Percentiles rank a stretch among this genome's conserved stretches.
Conservation (phyloP, 1,140 invertebrate species). For the Aporrectodea caliginosa region DNA sequence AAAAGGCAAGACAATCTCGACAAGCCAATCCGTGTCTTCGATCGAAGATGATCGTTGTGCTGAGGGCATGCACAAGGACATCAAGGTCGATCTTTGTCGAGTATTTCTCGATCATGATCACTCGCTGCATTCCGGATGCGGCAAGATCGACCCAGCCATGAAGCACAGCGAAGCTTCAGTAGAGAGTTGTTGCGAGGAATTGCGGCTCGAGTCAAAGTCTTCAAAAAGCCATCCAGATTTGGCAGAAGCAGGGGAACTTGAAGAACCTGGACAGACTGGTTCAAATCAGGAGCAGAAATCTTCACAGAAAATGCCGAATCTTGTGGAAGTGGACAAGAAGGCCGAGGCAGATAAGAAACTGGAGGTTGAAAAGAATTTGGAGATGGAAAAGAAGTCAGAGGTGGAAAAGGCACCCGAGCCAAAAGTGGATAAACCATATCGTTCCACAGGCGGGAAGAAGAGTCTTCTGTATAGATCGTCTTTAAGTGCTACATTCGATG, state of each 20-base stretch:
- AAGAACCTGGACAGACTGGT: too few relatives aligned
- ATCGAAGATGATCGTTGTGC: background rate
- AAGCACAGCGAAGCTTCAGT: too few relatives aligned
- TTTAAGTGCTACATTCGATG: background rate
- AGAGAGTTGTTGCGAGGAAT: too few relatives aligned
- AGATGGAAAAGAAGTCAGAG: background rate
- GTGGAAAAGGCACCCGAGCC: background rate
- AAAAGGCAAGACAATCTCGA: slow-evolving; percentile 10
- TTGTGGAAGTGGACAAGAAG: background rate
- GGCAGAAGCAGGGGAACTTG: too few relatives aligned
- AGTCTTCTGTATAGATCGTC: background rate
- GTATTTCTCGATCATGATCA: background rate
- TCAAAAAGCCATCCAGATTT: too few relatives aligned
- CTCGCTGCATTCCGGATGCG: background rate
- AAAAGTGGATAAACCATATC: background rate
- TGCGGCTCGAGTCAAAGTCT: too few relatives aligned
- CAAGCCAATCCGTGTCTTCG: background rate
- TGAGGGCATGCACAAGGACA: background rate
- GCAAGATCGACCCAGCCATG: background rate
- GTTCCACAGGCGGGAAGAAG: background rate
- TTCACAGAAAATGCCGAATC: too few relatives aligned
- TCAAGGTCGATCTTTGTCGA: background rate
- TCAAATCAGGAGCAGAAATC: too few relatives aligned
- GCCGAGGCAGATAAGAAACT: background rate
- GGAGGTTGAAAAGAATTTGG: background rate